Evolutionary conservation across 1,140 invertebrate genomes (phyloP).

Genomic region (Pararge aegeria): DNA sequence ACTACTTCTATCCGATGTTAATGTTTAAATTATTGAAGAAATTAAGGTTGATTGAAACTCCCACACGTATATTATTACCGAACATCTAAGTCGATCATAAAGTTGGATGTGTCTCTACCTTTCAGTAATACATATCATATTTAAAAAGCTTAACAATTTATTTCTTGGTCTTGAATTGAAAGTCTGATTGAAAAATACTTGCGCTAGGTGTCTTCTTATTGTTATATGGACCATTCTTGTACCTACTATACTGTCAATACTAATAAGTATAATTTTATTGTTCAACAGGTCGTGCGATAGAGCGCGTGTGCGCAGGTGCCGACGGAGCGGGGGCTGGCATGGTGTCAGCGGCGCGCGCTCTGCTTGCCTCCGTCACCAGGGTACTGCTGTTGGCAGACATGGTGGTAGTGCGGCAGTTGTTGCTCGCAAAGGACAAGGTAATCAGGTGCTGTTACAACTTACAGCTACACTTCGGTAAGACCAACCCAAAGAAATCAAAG

Average conservation of each 20-base stretch:
- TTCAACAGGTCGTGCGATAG: slow-evolving; percentile 89
- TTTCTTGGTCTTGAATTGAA: too few relatives aligned
- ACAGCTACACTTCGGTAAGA: neutral
- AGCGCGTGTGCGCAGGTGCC: slow-evolving; percentile 91
- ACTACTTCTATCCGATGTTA: too few relatives aligned
- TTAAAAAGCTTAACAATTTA: too few relatives aligned
- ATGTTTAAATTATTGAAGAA: too few relatives aligned
- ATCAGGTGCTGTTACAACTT: neutral
- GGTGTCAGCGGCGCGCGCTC: slow-evolving; percentile 94
- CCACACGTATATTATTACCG: too few relatives aligned
- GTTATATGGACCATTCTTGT: too few relatives aligned
- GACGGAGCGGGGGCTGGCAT: slow-evolving; percentile 87
- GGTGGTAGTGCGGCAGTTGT: slow-evolving; percentile 97
- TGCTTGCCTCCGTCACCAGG: slow-evolving; percentile 96
- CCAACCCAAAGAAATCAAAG: neutral
- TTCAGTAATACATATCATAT: too few relatives aligned
- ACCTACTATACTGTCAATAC: neutral
- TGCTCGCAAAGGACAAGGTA: slow-evolving; percentile 98
- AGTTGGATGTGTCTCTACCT: too few relatives aligned
- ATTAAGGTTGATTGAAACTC: too few relatives aligned
- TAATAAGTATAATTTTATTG: neutral
- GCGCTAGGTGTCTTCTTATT: too few relatives aligned
- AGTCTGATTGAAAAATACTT: too few relatives aligned
- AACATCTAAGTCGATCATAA: too few relatives aligned
- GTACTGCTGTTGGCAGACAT: slow-evolving; percentile 99